These are phyloP conservation scores for Dicranocentrus wangi DNA, from an alignment of 2,888 invertebrate species.

Conservation along the genomic window DNA sequence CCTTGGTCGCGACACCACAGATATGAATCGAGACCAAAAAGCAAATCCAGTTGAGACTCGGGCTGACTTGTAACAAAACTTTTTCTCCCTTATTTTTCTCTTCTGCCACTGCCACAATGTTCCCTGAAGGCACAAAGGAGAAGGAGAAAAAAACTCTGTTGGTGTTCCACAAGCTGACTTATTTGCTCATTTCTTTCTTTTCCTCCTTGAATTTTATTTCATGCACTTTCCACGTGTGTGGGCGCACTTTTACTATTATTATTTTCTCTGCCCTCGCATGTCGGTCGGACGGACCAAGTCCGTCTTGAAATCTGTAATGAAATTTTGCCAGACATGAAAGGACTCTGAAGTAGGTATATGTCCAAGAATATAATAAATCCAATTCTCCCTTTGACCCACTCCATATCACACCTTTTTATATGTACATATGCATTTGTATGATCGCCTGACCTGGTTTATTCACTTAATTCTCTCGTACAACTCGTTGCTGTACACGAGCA, in stretches of 20 bases:
- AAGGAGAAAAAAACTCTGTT: neutral
- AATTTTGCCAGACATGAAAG: too few relatives aligned
- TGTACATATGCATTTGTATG: neutral
- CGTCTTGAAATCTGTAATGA: too few relatives aligned
- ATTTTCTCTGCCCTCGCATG: neutral
- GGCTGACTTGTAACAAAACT: neutral
- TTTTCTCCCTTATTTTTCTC: constrained; percentile 2
- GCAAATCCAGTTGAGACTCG: constrained; percentile 12
- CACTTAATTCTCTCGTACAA: neutral
- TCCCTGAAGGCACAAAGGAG: constrained; percentile 3
- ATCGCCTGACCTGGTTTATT: neutral
- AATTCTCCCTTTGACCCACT: too few relatives aligned
- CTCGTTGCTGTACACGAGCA: too few relatives aligned
- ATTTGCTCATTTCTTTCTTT: constrained; percentile 1
- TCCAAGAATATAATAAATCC: too few relatives aligned
- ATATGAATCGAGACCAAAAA: constrained; percentile 12
- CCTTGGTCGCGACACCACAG: constrained; percentile 14
- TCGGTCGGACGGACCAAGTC: too few relatives aligned
- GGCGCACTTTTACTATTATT: neutral
- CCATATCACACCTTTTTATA: neutral
- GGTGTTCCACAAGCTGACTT: constrained; percentile 2
- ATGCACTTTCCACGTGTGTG: constrained; percentile 1
- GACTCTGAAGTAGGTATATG: too few relatives aligned
- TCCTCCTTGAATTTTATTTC: constrained; percentile 15
- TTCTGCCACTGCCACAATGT: neutral